These are phyloP conservation scores for Allacma fusca DNA, from an alignment of 2,888 invertebrate genomes.

Conservation along the genomic window DNA sequence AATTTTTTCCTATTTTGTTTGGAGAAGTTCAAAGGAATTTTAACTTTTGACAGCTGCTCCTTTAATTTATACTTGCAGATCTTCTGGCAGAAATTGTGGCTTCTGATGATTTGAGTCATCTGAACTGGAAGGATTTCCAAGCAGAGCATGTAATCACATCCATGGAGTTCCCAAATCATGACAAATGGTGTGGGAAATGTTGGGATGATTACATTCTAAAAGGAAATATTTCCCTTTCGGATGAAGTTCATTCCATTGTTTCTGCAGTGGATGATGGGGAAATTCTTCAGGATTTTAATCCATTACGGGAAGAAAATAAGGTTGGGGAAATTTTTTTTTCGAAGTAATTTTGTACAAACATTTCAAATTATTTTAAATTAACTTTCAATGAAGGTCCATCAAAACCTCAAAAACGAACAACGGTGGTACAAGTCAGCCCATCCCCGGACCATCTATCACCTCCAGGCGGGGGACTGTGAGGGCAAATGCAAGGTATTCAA, in stretches of 20 bases:
- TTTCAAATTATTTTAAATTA: neutral
- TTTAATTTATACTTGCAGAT: neutral
- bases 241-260: neutral
- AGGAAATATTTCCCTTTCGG: neutral
- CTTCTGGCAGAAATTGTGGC: neutral
- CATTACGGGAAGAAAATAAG: neutral
- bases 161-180: neutral
- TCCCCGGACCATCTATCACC: neutral
- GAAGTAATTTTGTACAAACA: too few species aligned
- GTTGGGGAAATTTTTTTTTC: neutral
- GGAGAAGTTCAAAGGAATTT: too few species aligned
- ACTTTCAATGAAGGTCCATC: neutral
- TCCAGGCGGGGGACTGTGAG: neutral
- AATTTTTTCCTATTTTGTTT: too few species aligned
- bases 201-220: neutral
- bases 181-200: neutral
- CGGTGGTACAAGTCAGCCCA: neutral
- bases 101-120: neutral
- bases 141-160: neutral
- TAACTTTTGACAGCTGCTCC: too few species aligned
- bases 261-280: neutral
- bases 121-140: conserved; percentile 4
- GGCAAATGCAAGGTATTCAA: neutral
- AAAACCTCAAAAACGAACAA: neutral
- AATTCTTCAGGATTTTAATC: conserved; percentile 4